Evolutionary conservation across 2,797 vertebrate species (phyloP).

Genomic region (Echiichthys vipera): DNA sequence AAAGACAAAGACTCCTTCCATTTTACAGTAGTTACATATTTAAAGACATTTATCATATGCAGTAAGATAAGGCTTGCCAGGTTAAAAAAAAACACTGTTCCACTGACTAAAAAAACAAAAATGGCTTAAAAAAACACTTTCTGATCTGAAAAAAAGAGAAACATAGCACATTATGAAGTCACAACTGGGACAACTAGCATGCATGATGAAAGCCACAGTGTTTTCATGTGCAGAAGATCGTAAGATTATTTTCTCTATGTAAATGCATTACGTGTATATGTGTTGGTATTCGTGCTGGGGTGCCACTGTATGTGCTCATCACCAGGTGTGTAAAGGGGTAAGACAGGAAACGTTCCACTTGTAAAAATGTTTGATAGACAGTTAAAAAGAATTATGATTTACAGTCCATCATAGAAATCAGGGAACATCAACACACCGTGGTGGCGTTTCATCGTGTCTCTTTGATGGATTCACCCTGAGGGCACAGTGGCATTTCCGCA

Average conservation of each 20-base stretch:
- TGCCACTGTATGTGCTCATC: constrained; percentile 15
- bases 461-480: constrained; percentile 53
- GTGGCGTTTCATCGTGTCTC: constrained; percentile 41
- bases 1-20: no score
- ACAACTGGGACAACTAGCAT: not conserved
- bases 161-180: not conserved
- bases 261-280: not conserved
- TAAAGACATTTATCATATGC: no score
- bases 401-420: constrained; percentile 39
- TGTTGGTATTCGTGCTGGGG: constrained; percentile 18
- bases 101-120: not conserved
- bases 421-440: constrained; percentile 43
- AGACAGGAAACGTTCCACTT: constrained; percentile 26
- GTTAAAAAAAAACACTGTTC: no score
- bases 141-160: not conserved
- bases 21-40: no score
- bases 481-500: constrained; percentile 40
- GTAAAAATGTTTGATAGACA: constrained; percentile 55
- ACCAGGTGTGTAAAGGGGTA: constrained; percentile 33
- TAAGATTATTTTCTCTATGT: not conserved
- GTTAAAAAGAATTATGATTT: constrained; percentile 65
- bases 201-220: not conserved
- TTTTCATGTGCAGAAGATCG: not conserved
- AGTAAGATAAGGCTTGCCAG: no score
- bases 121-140: not conserved